Evolutionary conservation across 2,888 invertebrate genomes (phyloP), one percentile per base, ranked within the genome.

Genomic region (Tiphia femorata): DNA sequence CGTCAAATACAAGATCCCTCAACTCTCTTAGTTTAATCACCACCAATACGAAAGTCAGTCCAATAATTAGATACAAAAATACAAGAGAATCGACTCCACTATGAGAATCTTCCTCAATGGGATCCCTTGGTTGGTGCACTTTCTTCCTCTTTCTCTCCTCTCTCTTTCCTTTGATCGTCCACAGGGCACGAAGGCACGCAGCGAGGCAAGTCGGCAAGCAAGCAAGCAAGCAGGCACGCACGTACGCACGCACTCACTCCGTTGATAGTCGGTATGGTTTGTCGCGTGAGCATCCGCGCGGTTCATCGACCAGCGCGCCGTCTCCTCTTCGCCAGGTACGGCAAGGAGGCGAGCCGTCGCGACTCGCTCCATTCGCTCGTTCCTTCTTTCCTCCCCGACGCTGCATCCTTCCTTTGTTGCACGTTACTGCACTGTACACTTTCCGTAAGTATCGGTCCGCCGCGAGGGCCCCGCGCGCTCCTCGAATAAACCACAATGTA

Each of bases 261-360:
- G 35, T 21, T 20, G 38, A 35, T 48, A 20, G 12, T 33, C 33
- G 58, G 40, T n/a, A n/a, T n/a, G n/a, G 25, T 37, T 61, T 55
- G 73, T 74, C 75, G 76, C 74, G 76, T 63, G 74, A 65, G 66
- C 63, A 58, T 56, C 57, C 51, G 63, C 72, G 65, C 70, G 74
- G 74, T 75, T 75, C 74, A 75, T 73, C 70, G 74, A 75, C 74
- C 74, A 75, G 62, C 49, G 50, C 33, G 42, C 25, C 25, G 25
- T 6, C 25, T 25, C 25, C 8, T 25, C 25, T 17, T 37, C 33
- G 33, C 33, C 33, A 33, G 33, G 33, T 33, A 33, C 33, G 33
- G 33, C 25, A n/a, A n/a, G n/a, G n/a, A n/a, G n/a, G n/a, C n/a
- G 25, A 42, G 14, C 25, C 16, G 8, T 42, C 25, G 27, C 25